Evolutionary conservation across 2,888 invertebrate species (phyloP).

Genomic region (Cantharis rustica): DNA sequence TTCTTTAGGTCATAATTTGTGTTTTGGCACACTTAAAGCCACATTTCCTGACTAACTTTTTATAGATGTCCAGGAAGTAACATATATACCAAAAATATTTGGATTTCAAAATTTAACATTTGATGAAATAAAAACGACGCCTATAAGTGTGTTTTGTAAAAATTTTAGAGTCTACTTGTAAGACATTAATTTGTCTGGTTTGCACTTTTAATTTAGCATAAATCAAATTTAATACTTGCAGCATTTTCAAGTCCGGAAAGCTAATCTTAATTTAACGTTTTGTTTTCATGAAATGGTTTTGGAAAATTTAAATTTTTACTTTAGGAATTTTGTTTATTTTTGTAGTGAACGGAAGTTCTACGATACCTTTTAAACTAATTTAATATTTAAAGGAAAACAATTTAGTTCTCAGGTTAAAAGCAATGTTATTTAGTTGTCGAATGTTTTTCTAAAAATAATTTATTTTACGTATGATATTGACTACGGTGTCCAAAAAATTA

Average conservation of each 20-base stretch:
- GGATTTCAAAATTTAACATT: background rate
- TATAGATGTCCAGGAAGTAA: conserved; percentile 24
- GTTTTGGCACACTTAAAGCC: conserved; percentile 19
- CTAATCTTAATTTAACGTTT: background rate
- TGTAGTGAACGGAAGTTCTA: background rate
- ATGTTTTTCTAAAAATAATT: background rate
- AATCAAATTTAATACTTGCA: conserved; percentile 5
- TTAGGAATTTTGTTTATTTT: background rate
- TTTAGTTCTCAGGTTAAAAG: background rate
- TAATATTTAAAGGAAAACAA: background rate
- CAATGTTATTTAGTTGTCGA: background rate
- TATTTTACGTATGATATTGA: background rate
- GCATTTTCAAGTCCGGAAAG: background rate
- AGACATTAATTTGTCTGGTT: conserved; percentile 2
- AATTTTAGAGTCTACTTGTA: background rate
- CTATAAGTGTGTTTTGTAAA: background rate
- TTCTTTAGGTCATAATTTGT: conserved; percentile 5
- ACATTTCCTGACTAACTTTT: conserved; percentile 26
- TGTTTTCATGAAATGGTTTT: background rate
- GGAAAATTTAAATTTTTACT: background rate
- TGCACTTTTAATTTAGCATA: background rate
- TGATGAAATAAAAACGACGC: conserved; percentile 11
- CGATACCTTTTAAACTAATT: background rate
- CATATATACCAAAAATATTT: background rate
- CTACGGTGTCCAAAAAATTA: background rate